Evolutionary conservation across 2,797 vertebrate genomes (phyloP), one percentile per base, ranked within the genome.

Genomic region (Tangara arthus): DNA sequence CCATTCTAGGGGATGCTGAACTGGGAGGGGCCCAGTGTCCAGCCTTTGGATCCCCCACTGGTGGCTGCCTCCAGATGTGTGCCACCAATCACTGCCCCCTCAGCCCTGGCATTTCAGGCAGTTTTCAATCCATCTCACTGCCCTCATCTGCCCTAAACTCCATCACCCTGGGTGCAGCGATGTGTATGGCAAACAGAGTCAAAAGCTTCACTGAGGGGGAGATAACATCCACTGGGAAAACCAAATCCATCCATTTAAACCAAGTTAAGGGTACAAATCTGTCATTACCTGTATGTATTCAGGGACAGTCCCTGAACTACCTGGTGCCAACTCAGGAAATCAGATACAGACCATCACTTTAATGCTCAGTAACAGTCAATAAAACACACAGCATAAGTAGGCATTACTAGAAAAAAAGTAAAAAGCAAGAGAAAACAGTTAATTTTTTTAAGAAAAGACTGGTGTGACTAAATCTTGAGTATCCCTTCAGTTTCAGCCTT

Each of bases 201-300:
- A 28, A 26, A 56, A 82, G 22, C 35, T 14, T 49, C 15, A 14
- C 35, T 65, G 27, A 30, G 56, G 12, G 30, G 24, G 12, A 23
- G 19, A 4, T 11, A 42, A 56, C 27, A 42, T 4, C 60, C 53
- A 37, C 65, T 66, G 42, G 22, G 42, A 72, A 82, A 61, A 30
- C 11, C 11, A 30, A 6, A 24, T 28, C 78, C 42, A 8, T 39
- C 5, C 17, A 9, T 56, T 77, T 46, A 66, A 71, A 41, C 27
- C 53, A n/a, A 35, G 12, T 8, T 34, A 34, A 57, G 20, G 18
- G 18, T 15, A 41, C 49, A 39, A 59, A 69, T 37, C 34, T 26
- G 12, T 50, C 0, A 0, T 42, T 65, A 30, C 3, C 46, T 56
- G 22, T 6, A 16, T 5, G 4, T 14, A 41, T 17, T 41, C 65